phyloP scores from a whole-genome alignment of 2,113 vertebrate species.

The Dromaius novaehollandiae region DNA sequence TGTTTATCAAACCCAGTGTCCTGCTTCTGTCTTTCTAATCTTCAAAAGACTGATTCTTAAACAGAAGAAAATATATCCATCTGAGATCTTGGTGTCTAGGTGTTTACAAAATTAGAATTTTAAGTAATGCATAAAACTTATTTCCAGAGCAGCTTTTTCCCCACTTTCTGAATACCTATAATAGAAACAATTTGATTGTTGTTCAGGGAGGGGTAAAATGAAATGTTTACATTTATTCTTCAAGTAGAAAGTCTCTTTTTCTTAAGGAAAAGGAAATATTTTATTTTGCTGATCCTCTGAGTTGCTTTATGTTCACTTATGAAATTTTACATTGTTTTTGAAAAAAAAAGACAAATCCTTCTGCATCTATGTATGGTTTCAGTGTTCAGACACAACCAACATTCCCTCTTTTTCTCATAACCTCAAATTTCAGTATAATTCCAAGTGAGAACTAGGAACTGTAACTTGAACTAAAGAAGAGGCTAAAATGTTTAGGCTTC shows the following conservation, averaged over 20 bases:
- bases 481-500: neutral
- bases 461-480: neutral
- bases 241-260: neutral
- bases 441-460: neutral
- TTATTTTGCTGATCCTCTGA: conserved; percentile 8
- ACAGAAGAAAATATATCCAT: conserved; percentile 15
- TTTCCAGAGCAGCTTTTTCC: neutral
- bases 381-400: conserved; percentile 26
- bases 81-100: neutral
- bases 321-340: conserved; percentile 37
- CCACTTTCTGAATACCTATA: neutral
- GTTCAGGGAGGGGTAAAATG: neutral
- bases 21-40: neutral
- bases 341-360: neutral
- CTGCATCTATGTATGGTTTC: conserved; percentile 9
- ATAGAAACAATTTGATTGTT: neutral
- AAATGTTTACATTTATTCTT: neutral
- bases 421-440: conserved; percentile 47
- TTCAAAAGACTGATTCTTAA: conserved; percentile 18
- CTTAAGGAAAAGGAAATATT: neutral
- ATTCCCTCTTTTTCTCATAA: neutral
- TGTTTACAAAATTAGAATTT: conserved; percentile 8
- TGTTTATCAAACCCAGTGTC: neutral
- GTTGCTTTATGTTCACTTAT: neutral
- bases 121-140: neutral